phyloP scores from a whole-genome alignment of 1,140 invertebrate genomes.

The Euglossa dilemma region DNA sequence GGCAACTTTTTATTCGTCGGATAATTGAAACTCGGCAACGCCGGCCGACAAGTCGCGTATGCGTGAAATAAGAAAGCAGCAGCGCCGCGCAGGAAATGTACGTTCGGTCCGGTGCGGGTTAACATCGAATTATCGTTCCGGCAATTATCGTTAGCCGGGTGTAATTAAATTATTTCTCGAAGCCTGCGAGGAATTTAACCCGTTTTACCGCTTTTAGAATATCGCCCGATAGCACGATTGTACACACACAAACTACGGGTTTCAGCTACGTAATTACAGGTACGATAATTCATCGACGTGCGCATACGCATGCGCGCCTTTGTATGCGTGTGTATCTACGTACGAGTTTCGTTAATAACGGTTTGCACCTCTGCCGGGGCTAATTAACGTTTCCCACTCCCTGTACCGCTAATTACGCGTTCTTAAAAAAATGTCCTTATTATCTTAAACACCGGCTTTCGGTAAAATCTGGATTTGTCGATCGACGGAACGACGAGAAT shows the following conservation, averaged over 20 bases:
- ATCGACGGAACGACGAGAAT: not conserved
- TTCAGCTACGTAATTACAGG: conserved; percentile 62
- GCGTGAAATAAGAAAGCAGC: conserved; percentile 36
- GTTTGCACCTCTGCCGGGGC: conserved; percentile 57
- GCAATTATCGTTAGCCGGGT: conserved; percentile 47
- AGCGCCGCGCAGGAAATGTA: conserved; percentile 6
- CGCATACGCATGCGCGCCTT: not conserved
- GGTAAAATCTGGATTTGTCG: conserved; percentile 56
- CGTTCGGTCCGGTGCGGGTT: conserved; percentile 11
- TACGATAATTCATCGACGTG: conserved; percentile 54
- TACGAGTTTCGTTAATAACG: conserved; percentile 53
- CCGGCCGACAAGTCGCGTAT: conserved; percentile 7
- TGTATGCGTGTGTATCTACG: not conserved
- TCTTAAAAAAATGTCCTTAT: conserved; percentile 48
- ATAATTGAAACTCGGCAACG: conserved; percentile 31
- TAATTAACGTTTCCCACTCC: conserved; percentile 64
- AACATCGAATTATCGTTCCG: conserved; percentile 60
- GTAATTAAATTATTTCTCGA: conserved; percentile 65
- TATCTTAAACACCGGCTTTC: conserved; percentile 60
- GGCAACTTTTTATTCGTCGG: not conserved
- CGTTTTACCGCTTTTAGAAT: conserved; percentile 60
- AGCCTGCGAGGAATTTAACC: conserved; percentile 50
- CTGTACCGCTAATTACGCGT: conserved; percentile 45
- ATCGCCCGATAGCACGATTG: conserved; percentile 35
- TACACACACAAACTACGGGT: conserved; percentile 37